Conservation (phyloP, 2,797 vertebrate genomes). For the Coilia nasus region DNA sequence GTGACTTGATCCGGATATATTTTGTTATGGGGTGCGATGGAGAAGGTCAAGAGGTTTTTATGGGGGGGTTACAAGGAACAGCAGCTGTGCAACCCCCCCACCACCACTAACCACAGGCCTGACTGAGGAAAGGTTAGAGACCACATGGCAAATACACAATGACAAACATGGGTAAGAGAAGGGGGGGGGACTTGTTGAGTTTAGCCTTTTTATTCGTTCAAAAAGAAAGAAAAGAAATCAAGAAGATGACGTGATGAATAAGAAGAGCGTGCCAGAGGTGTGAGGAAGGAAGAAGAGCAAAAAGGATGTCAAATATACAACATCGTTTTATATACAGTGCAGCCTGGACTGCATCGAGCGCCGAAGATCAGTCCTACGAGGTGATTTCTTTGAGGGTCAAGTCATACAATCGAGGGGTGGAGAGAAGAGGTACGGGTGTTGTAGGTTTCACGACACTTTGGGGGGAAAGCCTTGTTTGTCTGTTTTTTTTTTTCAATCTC, state of each 20-base stretch:
- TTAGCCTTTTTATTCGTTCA: conserved; percentile 68
- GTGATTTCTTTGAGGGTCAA: conserved; percentile 95
- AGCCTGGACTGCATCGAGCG: conserved; percentile 94
- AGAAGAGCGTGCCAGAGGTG: conserved; percentile 69
- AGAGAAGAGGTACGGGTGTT: conserved; percentile 99
- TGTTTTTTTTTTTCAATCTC: conserved; percentile 41
- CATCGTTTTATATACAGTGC: conserved; percentile 94
- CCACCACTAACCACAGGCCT: conserved; percentile 40
- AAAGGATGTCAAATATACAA: conserved; percentile 95
- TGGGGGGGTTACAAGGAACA: conserved; percentile 45
- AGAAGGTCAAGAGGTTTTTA: conserved; percentile 41
- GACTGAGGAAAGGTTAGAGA: conserved; percentile 60
- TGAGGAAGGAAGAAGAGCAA: conserved; percentile 69
- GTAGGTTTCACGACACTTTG: conserved; percentile 99
- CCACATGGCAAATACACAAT: conserved; percentile 69
- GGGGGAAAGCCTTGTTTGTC: conserved; percentile 92
- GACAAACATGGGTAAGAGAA: conserved; percentile 36
- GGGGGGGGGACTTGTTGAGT: conserved; percentile 66
- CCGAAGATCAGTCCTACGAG: conserved; percentile 99
- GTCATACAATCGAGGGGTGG: conserved; percentile 99
- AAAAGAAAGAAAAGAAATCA: conserved; percentile 63
- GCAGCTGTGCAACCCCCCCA: conserved; percentile 40
- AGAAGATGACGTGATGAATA: conserved; percentile 49
- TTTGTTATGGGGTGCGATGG: too few relatives aligned
- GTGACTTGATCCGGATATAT: neutral